Evolutionary conservation across 2,797 vertebrate species (phyloP).

Genomic region (Coregonus suidteri): DNA sequence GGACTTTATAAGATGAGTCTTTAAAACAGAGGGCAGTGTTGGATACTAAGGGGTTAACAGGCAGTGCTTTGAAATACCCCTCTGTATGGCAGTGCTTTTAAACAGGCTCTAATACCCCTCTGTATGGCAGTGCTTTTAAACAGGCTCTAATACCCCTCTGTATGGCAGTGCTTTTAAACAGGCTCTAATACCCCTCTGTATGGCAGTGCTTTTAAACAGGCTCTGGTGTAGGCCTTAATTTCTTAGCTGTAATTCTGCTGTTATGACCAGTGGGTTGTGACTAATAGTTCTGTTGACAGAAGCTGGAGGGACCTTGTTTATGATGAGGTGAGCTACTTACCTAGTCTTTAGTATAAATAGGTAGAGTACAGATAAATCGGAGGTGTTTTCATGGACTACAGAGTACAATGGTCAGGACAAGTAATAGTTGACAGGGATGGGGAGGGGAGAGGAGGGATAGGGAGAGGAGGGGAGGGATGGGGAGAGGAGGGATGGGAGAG

Average conservation of each 20-base stretch:
- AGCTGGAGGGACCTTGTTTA: constrained; percentile 6
- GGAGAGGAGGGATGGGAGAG: not conserved
- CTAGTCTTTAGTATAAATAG: not conserved
- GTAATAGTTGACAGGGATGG: constrained; percentile 16
- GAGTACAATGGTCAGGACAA: not conserved
- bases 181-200: not conserved
- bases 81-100: not conserved
- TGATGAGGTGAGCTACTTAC: not conserved
- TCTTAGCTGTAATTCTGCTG: constrained; percentile 5
- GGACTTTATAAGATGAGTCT: too few species aligned
- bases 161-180: not conserved
- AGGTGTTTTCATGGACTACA: not conserved
- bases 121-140: not conserved
- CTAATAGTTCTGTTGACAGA: constrained; percentile 13
- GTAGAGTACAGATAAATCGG: constrained; percentile 6
- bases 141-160: not conserved
- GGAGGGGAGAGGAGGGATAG: too few species aligned
- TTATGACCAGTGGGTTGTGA: not conserved
- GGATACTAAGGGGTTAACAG: not conserved
- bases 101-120: not conserved
- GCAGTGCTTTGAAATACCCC: not conserved
- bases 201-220: not conserved
- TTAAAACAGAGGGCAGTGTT: not conserved
- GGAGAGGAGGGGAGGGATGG: too few species aligned
- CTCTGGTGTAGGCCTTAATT: not conserved